phyloP scores from a whole-genome alignment of 2,888 invertebrate species.

The Mythimna vitellina region DNA sequence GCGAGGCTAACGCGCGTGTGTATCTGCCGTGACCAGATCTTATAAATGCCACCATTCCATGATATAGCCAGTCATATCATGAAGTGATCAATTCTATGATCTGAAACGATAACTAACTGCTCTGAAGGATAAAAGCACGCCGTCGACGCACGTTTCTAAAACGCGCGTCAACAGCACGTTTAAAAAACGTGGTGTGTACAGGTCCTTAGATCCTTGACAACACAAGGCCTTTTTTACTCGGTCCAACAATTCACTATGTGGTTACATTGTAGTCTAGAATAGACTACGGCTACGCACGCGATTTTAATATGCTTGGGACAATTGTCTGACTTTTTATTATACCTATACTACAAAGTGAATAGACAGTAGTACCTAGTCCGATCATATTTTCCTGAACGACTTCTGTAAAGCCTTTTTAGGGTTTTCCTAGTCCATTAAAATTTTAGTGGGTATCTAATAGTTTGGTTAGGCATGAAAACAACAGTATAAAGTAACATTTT shows the following conservation, averaged over 20 bases:
- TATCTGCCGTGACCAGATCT: no score
- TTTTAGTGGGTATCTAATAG: constrained; percentile 9
- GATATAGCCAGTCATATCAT: no score
- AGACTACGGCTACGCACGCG: constrained; percentile 23
- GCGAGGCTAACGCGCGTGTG: no score
- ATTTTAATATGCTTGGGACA: constrained; percentile 24
- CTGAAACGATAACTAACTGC: no score
- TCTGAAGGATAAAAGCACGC: no score
- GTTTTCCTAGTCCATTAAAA: constrained; percentile 12
- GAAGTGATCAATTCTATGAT: no score
- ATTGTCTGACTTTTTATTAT: constrained; percentile 11
- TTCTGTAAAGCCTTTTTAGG: not conserved
- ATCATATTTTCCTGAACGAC: not conserved
- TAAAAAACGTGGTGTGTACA: no score
- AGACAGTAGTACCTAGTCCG: constrained; percentile 6
- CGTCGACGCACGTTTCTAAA: no score
- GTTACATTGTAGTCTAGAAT: constrained; percentile 15
- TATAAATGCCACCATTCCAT: no score
- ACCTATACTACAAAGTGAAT: not conserved
- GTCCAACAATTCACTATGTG: constrained; percentile 36
- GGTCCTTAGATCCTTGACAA: constrained; percentile 50
- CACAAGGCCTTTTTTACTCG: constrained; percentile 48
- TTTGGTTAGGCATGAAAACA: constrained; percentile 7
- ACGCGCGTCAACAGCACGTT: no score
- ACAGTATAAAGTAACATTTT: constrained; percentile 32